Evolutionary conservation across 2,797 vertebrate species (phyloP).

Genomic region (Diplodus puntazzo): DNA sequence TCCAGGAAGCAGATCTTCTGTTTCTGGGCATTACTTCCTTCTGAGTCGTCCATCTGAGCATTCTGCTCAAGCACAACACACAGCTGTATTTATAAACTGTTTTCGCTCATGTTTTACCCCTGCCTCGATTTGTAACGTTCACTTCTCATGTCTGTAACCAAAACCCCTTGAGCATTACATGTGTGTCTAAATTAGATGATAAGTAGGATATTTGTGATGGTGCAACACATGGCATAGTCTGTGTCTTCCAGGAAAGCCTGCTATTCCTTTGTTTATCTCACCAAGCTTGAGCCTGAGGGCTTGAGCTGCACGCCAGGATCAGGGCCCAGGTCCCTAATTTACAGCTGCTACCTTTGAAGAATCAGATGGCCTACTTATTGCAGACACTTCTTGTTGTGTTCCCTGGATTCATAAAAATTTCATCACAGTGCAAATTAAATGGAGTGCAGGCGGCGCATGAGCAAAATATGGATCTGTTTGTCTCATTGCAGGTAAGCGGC

Average conservation of each 20-base stretch:
- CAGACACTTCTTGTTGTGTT: constrained; percentile 58
- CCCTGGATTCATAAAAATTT: constrained; percentile 68
- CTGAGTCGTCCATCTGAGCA: constrained; percentile 91
- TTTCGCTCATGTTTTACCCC: neutral
- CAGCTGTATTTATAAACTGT: neutral
- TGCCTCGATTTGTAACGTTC: neutral
- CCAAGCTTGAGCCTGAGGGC: constrained; percentile 31
- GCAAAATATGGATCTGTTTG: constrained; percentile 9
- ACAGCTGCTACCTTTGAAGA: constrained; percentile 70
- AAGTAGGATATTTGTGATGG: constrained; percentile 17
- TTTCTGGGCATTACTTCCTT: constrained; percentile 92
- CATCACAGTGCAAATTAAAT: constrained; percentile 58
- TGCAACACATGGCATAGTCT: neutral
- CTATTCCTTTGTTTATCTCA: constrained; percentile 38
- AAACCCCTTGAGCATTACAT: neutral
- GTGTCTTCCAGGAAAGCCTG: constrained; percentile 29
- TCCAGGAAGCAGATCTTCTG: constrained; percentile 97
- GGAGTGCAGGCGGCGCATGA: constrained; percentile 23
- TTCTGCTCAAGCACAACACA: constrained; percentile 82
- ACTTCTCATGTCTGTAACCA: neutral
- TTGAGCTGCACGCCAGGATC: constrained; percentile 9
- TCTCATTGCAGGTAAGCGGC: constrained; percentile 38
- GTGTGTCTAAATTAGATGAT: constrained; percentile 16
- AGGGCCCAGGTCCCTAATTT: constrained; percentile 57
- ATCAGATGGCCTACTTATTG: constrained; percentile 72